Evolutionary conservation across 1,140 invertebrate species (phyloP).

Genomic region (Drosophila carrolli): DNA sequence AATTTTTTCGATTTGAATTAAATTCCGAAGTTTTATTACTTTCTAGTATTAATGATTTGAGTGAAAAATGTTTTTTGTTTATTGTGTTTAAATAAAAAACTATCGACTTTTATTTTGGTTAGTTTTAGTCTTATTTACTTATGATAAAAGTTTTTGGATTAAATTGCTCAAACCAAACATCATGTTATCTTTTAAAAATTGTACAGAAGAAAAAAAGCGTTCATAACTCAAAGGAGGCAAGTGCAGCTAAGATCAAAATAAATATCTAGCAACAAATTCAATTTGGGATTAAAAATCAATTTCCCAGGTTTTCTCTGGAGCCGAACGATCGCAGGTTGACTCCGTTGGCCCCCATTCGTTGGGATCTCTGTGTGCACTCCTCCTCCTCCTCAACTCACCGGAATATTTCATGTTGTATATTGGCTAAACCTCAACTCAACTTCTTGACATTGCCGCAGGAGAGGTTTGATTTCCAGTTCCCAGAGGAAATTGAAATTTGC

Average conservation of each 20-base stretch:
- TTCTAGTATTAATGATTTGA: too few species aligned
- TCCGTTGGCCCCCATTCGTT: constrained; percentile 70
- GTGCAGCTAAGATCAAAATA: constrained; percentile 16
- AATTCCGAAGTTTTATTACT: too few species aligned
- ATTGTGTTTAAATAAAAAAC: too few species aligned
- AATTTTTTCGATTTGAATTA: too few species aligned
- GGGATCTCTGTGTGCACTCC: constrained; percentile 15
- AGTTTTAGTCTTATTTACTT: too few species aligned
- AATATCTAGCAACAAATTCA: constrained; percentile 58
- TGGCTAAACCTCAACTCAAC: constrained; percentile 42
- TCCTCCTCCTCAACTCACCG: constrained; percentile 33
- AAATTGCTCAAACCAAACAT: too few species aligned
- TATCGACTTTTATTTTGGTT: too few species aligned
- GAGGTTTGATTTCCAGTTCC: constrained; percentile 52
- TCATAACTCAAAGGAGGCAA: background rate
- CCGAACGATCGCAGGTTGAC: constrained; percentile 71
- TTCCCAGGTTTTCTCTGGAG: constrained; percentile 24
- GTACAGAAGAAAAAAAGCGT: too few species aligned
- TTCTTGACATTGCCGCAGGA: constrained; percentile 45
- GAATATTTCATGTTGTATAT: constrained; percentile 72
- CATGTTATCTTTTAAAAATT: too few species aligned
- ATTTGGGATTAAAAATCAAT: constrained; percentile 69
- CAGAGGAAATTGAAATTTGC: constrained; percentile 67
- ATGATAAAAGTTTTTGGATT: too few species aligned
- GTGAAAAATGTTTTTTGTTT: too few species aligned